Conservation (phyloP, 2,888 invertebrate genomes). For the Rotaria macrura region DNA sequence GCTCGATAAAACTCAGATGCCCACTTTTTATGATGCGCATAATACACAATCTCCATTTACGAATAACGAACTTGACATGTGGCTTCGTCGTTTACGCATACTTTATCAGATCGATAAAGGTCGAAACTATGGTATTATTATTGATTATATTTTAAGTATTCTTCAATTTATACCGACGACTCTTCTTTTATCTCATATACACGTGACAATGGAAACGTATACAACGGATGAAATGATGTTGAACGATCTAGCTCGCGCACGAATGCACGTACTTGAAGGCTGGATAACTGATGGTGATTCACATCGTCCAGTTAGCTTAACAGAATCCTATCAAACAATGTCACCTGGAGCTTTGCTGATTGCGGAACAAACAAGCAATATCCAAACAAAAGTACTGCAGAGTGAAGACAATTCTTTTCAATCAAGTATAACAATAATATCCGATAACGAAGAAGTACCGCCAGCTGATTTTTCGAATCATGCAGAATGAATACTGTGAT, state of each 20-base stretch:
- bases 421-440: not conserved
- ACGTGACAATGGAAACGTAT: not conserved
- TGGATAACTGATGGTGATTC: not conserved
- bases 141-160: not conserved
- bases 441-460: not conserved
- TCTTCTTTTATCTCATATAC: not conserved
- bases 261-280: not conserved
- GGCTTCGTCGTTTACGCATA: not conserved
- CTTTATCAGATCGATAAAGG: constrained; percentile 11
- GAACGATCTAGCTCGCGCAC: not conserved
- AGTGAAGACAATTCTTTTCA: not conserved
- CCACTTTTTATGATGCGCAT: not conserved
- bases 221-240: not conserved
- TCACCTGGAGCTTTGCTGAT: not conserved
- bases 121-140: not conserved
- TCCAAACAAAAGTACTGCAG: not conserved
- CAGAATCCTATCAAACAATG: not conserved
- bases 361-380: not conserved
- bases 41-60: not conserved
- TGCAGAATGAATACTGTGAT: not conserved
- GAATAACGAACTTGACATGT: not conserved
- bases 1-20: not conserved
- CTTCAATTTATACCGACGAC: not conserved
- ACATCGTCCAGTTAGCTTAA: not conserved
- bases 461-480: not conserved